A percentile compares a stretch with the other conserved stretches of the same genome.
Conservation (phyloP, 2,888 invertebrate genomes). For the Boloria euphrosyne region DNA sequence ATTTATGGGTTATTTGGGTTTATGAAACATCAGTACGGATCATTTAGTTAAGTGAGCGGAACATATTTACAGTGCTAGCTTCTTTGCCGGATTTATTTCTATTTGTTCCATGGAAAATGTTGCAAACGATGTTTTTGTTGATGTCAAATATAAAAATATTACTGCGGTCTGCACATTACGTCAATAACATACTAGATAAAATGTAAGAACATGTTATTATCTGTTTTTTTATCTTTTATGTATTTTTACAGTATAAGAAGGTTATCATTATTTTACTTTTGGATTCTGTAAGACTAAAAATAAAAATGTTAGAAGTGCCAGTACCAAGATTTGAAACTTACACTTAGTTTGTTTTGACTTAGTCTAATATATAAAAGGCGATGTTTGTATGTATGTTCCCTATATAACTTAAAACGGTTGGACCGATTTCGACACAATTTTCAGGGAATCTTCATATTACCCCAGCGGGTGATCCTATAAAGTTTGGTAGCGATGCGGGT, state of each 20-base stretch:
- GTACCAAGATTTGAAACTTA: too few relatives aligned
- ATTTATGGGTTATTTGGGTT: conserved; percentile 21
- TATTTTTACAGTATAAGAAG: background rate
- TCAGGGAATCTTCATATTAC: too few relatives aligned
- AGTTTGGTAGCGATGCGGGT: too few relatives aligned
- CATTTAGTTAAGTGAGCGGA: conserved; percentile 27
- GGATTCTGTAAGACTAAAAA: background rate
- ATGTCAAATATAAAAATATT: conserved; percentile 21
- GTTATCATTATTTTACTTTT: background rate
- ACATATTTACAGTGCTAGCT: conserved; percentile 19
- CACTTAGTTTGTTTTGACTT: too few relatives aligned
- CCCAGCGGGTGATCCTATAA: too few relatives aligned
- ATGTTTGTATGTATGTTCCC: too few relatives aligned
- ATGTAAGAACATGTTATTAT: conserved; percentile 4
- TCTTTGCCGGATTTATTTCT: conserved; percentile 14
- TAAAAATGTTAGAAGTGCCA: too few relatives aligned
- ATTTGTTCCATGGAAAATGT: conserved; percentile 6
- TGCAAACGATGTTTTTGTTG: conserved; percentile 21
- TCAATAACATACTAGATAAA: conserved; percentile 4
- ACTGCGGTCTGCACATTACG: background rate
- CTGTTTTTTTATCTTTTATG: background rate
- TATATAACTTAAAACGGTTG: too few relatives aligned
- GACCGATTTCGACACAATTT: too few relatives aligned
- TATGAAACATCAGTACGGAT: conserved; percentile 23
- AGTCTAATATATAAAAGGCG: too few relatives aligned